These are phyloP conservation scores for Heliconius nattereri DNA, from an alignment of 1,140 invertebrate genomes.

Conservation along the genomic window DNA sequence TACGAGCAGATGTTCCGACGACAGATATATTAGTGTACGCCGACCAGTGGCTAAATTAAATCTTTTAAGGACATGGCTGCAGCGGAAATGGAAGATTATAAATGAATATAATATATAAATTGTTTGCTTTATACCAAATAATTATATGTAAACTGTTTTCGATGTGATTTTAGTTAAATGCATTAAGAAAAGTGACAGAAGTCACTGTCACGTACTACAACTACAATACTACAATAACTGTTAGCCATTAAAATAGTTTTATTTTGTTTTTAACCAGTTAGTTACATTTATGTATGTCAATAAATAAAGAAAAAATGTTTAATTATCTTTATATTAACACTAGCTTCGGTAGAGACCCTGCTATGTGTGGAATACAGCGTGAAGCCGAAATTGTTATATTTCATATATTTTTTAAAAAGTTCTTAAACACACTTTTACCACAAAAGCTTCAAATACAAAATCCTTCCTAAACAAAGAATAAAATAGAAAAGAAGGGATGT, in stretches of 20 bases:
- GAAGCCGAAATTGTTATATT: too few species aligned
- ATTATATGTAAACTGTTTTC: background rate
- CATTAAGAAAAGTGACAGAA: too few species aligned
- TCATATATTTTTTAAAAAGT: too few species aligned
- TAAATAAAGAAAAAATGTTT: too few species aligned
- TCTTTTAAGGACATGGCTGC: conserved; percentile 29
- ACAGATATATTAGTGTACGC: conserved; percentile 57
- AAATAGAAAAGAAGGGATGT: conserved; percentile 3
- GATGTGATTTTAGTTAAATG: background rate
- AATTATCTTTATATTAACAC: too few species aligned
- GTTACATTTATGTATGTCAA: too few species aligned
- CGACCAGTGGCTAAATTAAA: conserved; percentile 47
- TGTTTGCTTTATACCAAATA: background rate
- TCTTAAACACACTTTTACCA: too few species aligned
- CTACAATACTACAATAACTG: too few species aligned
- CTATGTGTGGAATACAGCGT: too few species aligned
- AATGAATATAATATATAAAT: background rate
- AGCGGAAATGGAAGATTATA: conserved; percentile 14
- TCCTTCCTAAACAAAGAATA: conserved; percentile 9
- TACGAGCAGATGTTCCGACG: conserved; percentile 59
- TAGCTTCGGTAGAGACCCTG: too few species aligned
- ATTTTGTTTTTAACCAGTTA: too few species aligned
- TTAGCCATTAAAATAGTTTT: background rate
- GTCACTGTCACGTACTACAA: too few species aligned
- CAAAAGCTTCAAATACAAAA: background rate